phyloP scores from a whole-genome alignment of 1,140 invertebrate species.

The Musca vetustissima region DNA sequence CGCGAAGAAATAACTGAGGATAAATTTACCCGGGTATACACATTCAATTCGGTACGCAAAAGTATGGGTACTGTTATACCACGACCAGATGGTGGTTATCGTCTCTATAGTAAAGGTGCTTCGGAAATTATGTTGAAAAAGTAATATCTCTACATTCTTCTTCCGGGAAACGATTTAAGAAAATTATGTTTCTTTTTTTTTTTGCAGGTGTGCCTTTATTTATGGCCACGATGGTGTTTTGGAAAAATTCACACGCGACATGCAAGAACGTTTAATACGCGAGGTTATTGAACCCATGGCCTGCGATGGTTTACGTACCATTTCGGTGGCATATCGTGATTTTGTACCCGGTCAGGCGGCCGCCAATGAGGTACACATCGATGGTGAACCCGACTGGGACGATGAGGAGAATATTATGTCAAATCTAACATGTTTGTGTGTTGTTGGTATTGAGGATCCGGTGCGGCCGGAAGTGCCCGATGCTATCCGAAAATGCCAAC shows the following conservation, averaged over 20 bases:
- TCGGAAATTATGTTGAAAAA: constrained; percentile 97
- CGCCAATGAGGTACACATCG: background rate
- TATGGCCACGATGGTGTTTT: constrained; percentile 86
- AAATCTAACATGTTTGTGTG: constrained; percentile 89
- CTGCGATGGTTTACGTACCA: constrained; percentile 91
- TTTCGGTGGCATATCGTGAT: constrained; percentile 88
- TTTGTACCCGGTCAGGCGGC: constrained; percentile 78
- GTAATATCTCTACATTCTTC: constrained; percentile 65
- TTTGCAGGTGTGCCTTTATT: constrained; percentile 85
- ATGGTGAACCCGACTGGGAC: constrained; percentile 85
- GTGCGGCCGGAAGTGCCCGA: constrained; percentile 93
- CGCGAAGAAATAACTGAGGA: constrained; percentile 77
- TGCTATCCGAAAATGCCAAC: constrained; percentile 89
- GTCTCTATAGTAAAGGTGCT: constrained; percentile 90
- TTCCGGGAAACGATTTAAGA: too few species aligned
- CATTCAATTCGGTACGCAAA: constrained; percentile 87
- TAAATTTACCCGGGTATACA: constrained; percentile 79
- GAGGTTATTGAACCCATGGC: constrained; percentile 98
- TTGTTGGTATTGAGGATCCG: constrained; percentile 97
- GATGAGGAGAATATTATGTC: constrained; percentile 88
- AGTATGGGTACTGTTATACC: constrained; percentile 86
- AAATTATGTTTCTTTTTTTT: background rate
- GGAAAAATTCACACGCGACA: constrained; percentile 82
- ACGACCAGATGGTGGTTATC: constrained; percentile 67
- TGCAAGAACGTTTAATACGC: constrained; percentile 86